Conservation (phyloP, 2,797 vertebrate genomes). For the Vireo griseus region DNA sequence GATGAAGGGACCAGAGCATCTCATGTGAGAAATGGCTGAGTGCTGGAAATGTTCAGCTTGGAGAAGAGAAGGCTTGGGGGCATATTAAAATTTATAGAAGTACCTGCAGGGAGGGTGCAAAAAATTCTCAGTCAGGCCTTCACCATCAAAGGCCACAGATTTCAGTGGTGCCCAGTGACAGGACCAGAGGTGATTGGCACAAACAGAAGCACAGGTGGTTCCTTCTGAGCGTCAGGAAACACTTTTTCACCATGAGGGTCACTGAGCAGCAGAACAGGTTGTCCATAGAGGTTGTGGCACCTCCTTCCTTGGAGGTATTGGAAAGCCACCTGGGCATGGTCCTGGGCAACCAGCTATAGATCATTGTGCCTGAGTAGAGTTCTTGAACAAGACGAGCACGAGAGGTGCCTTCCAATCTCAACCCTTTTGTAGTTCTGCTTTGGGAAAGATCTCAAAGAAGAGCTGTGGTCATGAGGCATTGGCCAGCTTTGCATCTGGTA, state of each 20-base stretch:
- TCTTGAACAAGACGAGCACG: not conserved
- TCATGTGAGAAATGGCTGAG: not conserved
- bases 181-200: not conserved
- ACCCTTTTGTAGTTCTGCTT: not conserved
- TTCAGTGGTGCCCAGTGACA: not conserved
- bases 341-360: not conserved
- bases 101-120: not conserved
- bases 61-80: not conserved
- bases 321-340: not conserved
- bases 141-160: not conserved
- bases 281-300: not conserved
- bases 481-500: not conserved
- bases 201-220: not conserved
- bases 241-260: not conserved
- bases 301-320: not conserved
- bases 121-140: not conserved
- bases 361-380: not conserved
- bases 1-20: not conserved
- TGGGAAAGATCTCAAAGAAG: not conserved
- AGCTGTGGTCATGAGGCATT: not conserved
- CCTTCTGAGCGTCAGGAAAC: not conserved
- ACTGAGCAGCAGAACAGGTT: not conserved
- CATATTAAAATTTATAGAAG: not conserved
- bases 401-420: not conserved
- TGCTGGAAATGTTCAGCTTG: not conserved